Conservation (phyloP, 2,797 vertebrate species). For the Garrulus glandarius region DNA sequence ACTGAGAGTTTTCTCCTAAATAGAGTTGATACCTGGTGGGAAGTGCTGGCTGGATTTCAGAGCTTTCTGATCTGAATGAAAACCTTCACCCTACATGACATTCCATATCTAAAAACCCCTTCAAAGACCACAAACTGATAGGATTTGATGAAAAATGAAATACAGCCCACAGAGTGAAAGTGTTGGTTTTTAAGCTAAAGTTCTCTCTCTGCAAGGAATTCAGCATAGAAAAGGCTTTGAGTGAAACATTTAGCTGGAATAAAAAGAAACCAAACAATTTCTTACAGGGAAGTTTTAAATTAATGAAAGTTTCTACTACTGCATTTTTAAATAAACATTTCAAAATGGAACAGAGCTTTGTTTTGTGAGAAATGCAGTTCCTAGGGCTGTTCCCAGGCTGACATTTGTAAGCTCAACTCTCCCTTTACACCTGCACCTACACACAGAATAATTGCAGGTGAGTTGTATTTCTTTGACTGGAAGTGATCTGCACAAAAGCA, state of each 20-base stretch:
- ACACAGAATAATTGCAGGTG: background rate
- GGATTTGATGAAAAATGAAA: background rate
- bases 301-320: background rate
- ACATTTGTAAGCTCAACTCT: background rate
- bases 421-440: background rate
- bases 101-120: background rate
- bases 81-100: background rate
- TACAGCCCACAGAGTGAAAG: background rate
- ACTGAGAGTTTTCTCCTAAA: background rate
- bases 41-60: background rate
- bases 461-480: background rate
- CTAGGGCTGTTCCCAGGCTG: background rate
- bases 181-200: background rate
- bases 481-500: background rate
- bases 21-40: background rate
- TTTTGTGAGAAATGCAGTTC: background rate
- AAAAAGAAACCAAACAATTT: background rate
- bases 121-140: slow-evolving; percentile 7
- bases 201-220: background rate
- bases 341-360: background rate
- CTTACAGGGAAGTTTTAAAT: background rate
- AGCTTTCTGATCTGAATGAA: background rate
- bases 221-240: background rate
- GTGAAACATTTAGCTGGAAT: background rate
- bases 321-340: background rate